Percentiles rank a stretch among this genome's conserved stretches.
These are phyloP conservation scores for Ceryle rudis DNA, from an alignment of 2,797 vertebrate species.

Conservation along the genomic window DNA sequence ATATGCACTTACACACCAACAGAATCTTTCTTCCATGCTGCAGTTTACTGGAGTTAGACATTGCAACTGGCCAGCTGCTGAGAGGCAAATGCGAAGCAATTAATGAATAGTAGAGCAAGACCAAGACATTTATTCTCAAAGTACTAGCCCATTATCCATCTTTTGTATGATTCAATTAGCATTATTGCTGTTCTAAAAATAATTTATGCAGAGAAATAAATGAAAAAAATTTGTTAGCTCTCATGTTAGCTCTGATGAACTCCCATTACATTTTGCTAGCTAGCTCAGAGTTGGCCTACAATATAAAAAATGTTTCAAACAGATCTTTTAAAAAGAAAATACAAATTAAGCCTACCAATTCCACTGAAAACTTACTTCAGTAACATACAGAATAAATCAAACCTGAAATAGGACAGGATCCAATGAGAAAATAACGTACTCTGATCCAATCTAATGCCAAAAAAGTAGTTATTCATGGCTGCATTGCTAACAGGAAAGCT, in stretches of 20 bases:
- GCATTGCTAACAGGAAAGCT: neutral
- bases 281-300: neutral
- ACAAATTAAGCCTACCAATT: neutral
- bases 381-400: constrained; percentile 5
- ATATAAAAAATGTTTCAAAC: neutral
- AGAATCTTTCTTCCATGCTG: neutral
- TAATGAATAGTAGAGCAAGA: constrained; percentile 4
- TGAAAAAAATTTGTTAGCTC: neutral
- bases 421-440: neutral
- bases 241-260: neutral
- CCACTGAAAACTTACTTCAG: neutral
- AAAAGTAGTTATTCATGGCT: neutral
- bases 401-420: neutral
- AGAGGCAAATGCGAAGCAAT: neutral
- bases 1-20: neutral
- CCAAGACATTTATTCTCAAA: neutral
- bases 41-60: neutral
- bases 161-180: neutral
- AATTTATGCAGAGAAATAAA: neutral
- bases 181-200: constrained; percentile 23
- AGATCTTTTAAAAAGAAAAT: neutral
- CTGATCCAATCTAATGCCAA: neutral
- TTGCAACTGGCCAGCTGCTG: neutral
- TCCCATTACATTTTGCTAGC: neutral
- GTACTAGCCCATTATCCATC: neutral